phyloP scores from a whole-genome alignment of 2,888 invertebrate genomes.

The Anaspis maculata region DNA sequence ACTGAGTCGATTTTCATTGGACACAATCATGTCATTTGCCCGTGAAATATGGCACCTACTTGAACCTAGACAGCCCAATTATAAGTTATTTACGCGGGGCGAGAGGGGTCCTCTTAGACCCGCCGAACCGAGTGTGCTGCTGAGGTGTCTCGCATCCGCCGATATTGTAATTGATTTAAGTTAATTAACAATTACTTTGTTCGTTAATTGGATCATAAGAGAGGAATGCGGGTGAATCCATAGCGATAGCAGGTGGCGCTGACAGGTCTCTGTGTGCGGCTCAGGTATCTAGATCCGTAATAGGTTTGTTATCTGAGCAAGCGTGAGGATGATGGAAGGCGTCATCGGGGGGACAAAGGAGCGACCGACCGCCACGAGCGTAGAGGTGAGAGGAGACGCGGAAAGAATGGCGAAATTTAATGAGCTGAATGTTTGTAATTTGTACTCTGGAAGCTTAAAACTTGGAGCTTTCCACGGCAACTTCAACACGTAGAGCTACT shows the following conservation, averaged over 20 bases:
- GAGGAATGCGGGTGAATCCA: constrained; percentile 29
- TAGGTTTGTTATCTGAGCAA: constrained; percentile 31
- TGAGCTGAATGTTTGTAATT: too few relatives aligned
- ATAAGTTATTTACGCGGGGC: constrained; percentile 22
- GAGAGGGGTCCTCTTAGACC: too few relatives aligned
- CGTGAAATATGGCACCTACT: constrained; percentile 24
- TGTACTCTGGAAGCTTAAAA: too few relatives aligned
- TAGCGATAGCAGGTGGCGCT: constrained; percentile 26
- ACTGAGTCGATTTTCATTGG: constrained; percentile 29
- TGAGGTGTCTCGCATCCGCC: constrained; percentile 5
- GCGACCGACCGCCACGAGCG: constrained; percentile 3
- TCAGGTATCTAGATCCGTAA: constrained; percentile 32
- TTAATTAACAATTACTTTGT: constrained; percentile 32
- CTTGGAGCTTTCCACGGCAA: too few relatives aligned
- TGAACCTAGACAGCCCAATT: constrained; percentile 19
- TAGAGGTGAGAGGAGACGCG: too few relatives aligned
- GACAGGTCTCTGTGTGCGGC: constrained; percentile 29
- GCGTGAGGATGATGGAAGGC: constrained; percentile 22
- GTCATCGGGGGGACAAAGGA: constrained; percentile 7
- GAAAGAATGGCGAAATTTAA: too few relatives aligned
- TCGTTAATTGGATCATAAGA: constrained; percentile 26
- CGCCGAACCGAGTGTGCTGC: too few relatives aligned
- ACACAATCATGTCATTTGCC: constrained; percentile 27
- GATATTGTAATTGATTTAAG: constrained; percentile 21
- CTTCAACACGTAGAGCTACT: too few relatives aligned